phyloP scores from a whole-genome alignment of 2,888 invertebrate genomes.

The Epistrophella euchroma region DNA sequence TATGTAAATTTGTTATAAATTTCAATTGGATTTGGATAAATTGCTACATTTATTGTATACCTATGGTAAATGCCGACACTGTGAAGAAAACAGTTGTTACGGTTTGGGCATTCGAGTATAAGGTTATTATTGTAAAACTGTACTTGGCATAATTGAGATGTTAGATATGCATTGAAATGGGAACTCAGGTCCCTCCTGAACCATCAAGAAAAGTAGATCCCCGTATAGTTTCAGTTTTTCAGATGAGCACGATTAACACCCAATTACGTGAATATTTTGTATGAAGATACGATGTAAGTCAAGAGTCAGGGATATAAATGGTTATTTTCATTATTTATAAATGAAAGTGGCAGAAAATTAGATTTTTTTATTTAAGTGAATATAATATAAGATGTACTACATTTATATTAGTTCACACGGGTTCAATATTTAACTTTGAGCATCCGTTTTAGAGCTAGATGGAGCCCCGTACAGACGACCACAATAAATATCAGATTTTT shows the following conservation, averaged over 20 bases:
- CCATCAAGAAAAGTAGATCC: slow-evolving; percentile 1
- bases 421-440: background rate
- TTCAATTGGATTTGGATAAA: slow-evolving; percentile 33
- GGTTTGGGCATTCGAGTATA: slow-evolving; percentile 18
- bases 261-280: slow-evolving; percentile 42
- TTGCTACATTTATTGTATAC: slow-evolving; percentile 7
- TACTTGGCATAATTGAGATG: slow-evolving; percentile 16
- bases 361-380: background rate
- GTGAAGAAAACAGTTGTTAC: slow-evolving; percentile 9
- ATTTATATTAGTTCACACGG: background rate
- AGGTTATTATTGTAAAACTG: slow-evolving; percentile 26
- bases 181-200: slow-evolving; percentile 15
- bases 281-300: slow-evolving; percentile 17
- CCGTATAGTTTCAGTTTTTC: slow-evolving; percentile 4
- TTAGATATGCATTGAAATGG: slow-evolving; percentile 6
- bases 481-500: no score
- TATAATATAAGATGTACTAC: background rate
- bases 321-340: slow-evolving; percentile 2
- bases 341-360: slow-evolving; percentile 24
- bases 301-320: slow-evolving; percentile 6
- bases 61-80: slow-evolving; percentile 18
- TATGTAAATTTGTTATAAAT: slow-evolving; percentile 43
- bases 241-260: slow-evolving; percentile 28
- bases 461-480: no score
- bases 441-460: no score